A percentile compares a stretch with the other conserved stretches of the same genome.
phyloP scores from a whole-genome alignment of 1,140 invertebrate species.

The Pinna nobilis region DNA sequence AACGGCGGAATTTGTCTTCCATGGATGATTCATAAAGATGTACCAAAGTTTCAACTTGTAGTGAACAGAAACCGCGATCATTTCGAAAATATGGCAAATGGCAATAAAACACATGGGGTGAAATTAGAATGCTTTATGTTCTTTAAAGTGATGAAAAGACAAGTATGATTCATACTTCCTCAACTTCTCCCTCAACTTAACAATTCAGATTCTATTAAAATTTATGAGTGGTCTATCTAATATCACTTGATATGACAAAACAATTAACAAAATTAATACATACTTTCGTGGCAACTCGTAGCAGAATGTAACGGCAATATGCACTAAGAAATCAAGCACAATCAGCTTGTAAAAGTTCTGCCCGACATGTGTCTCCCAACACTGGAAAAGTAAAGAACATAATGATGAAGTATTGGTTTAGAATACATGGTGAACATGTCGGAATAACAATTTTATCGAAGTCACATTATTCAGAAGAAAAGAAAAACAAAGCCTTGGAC shows the following conservation, averaged over 20 bases:
- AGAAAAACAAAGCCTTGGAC: no score
- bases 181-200: no score
- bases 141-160: background rate
- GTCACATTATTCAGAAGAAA: no score
- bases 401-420: background rate
- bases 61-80: background rate
- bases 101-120: background rate
- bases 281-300: slow-evolving; percentile 85
- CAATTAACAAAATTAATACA: slow-evolving; percentile 27
- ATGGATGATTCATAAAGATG: no score
- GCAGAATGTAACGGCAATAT: slow-evolving; percentile 85
- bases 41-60: no score
- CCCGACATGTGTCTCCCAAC: slow-evolving; percentile 93
- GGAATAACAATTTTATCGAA: no score
- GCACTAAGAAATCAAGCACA: slow-evolving; percentile 85
- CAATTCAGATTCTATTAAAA: background rate
- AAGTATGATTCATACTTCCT: no score
- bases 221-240: background rate
- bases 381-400: slow-evolving; percentile 70
- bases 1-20: no score
- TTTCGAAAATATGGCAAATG: background rate
- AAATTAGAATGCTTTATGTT: background rate
- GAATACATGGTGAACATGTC: no score
- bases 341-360: slow-evolving; percentile 91
- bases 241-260: background rate